Conservation (phyloP, 2,113 vertebrate species). For the Catharus minimus region DNA sequence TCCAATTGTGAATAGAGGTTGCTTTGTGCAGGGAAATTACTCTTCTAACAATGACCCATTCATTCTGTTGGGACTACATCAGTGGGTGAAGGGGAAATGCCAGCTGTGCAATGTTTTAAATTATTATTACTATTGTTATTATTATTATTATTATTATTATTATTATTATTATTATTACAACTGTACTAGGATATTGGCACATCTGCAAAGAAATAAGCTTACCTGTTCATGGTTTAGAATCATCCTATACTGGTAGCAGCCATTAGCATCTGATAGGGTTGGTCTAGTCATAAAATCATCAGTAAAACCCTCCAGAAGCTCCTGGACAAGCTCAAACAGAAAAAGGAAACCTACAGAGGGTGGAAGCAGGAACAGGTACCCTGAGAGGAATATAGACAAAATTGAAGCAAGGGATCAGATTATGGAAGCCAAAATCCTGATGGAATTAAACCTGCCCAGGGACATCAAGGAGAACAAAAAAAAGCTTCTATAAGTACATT, state of each 20-base stretch:
- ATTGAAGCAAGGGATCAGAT: background rate
- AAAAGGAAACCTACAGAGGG: background rate
- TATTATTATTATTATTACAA: slow-evolving; percentile 43
- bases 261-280: background rate
- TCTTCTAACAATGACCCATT: slow-evolving; percentile 59
- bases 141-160: slow-evolving; percentile 29
- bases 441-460: background rate
- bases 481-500: background rate
- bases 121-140: slow-evolving; percentile 25
- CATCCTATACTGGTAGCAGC: background rate
- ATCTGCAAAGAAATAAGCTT: background rate
- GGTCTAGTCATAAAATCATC: background rate
- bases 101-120: slow-evolving; percentile 26
- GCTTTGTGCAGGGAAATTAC: slow-evolving; percentile 27
- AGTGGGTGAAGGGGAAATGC: slow-evolving; percentile 33
- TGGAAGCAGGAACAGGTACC: background rate
- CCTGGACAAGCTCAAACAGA: background rate
- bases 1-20: slow-evolving; percentile 26
- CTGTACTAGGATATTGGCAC: background rate
- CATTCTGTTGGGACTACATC: slow-evolving; percentile 42
- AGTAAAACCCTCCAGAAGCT: background rate
- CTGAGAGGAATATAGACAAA: background rate
- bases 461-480: background rate
- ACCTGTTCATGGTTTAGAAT: background rate
- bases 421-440: background rate